Evolutionary conservation across 2,113 vertebrate species (phyloP).

Genomic region (Atrichornis clamosus): DNA sequence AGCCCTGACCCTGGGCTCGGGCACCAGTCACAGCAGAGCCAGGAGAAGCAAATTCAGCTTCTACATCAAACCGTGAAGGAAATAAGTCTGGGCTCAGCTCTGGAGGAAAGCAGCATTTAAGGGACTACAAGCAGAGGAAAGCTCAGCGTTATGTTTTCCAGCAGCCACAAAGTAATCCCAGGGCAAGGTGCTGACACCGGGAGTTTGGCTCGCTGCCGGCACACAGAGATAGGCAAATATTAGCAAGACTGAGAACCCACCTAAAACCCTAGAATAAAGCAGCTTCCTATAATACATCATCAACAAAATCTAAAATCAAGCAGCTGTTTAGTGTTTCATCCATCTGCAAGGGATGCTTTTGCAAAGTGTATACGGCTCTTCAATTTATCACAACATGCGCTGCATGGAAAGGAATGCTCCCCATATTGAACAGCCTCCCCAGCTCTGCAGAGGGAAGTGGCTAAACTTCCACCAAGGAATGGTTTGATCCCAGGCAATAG

Average conservation of each 20-base stretch:
- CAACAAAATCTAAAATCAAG: not conserved
- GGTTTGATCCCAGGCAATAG: not conserved
- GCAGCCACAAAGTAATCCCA: not conserved
- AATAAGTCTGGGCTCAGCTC: not conserved
- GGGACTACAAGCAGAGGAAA: not conserved
- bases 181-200: not conserved
- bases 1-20: accelerated
- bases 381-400: not conserved
- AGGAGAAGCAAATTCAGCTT: not conserved
- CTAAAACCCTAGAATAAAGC: not conserved
- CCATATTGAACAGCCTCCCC: accelerated
- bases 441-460: not conserved
- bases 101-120: not conserved
- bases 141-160: not conserved
- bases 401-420: not conserved
- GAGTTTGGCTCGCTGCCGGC: not conserved
- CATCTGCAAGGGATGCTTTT: not conserved
- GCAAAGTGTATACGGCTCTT: not conserved
- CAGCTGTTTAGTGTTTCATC: not conserved
- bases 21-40: not conserved
- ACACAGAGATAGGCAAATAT: not conserved
- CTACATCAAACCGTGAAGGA: not conserved
- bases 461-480: not conserved
- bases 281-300: not conserved
- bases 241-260: not conserved